Conservation (phyloP, 2,888 invertebrate species). For the Cephus pulcher region DNA sequence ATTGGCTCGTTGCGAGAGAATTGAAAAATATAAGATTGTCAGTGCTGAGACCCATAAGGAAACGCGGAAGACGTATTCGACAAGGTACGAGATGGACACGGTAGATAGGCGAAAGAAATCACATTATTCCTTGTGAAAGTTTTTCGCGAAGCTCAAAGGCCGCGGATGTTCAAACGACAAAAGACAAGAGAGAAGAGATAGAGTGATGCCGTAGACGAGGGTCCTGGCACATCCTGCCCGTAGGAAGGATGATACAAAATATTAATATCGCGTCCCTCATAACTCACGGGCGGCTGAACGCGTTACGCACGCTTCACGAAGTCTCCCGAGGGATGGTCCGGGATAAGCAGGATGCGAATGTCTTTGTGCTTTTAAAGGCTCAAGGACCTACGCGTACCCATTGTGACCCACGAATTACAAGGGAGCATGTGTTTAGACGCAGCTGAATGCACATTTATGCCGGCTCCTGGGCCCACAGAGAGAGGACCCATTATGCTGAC, state of each 20-base stretch:
- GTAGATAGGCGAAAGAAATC: constrained; percentile 10
- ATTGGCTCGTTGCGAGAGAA: no score
- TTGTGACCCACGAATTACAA: constrained; percentile 39
- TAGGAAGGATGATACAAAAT: constrained; percentile 66
- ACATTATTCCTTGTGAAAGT: constrained; percentile 20
- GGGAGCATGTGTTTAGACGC: constrained; percentile 53
- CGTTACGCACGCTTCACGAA: constrained; percentile 64
- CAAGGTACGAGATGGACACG: constrained; percentile 10
- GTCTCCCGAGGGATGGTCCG: constrained; percentile 57
- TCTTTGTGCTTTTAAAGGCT: constrained; percentile 60
- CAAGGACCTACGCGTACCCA: constrained; percentile 45
- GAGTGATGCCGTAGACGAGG: constrained; percentile 32
- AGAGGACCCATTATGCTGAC: constrained; percentile 58
- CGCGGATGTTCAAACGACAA: constrained; percentile 54
- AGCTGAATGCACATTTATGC: constrained; percentile 56
- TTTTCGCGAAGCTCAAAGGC: constrained; percentile 22
- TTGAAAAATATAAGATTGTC: no score
- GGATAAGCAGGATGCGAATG: constrained; percentile 59
- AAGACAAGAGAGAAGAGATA: constrained; percentile 44
- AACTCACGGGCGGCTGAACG: constrained; percentile 64
- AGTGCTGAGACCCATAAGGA: no score
- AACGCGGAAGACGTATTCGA: constrained; percentile 7
- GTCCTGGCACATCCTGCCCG: constrained; percentile 31
- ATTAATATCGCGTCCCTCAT: constrained; percentile 66
- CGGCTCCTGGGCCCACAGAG: constrained; percentile 32